Percentiles rank a stretch among this genome's conserved stretches.
phyloP scores from a whole-genome alignment of 1,140 invertebrate species.

The Drosophila sulfurigaster region DNA sequence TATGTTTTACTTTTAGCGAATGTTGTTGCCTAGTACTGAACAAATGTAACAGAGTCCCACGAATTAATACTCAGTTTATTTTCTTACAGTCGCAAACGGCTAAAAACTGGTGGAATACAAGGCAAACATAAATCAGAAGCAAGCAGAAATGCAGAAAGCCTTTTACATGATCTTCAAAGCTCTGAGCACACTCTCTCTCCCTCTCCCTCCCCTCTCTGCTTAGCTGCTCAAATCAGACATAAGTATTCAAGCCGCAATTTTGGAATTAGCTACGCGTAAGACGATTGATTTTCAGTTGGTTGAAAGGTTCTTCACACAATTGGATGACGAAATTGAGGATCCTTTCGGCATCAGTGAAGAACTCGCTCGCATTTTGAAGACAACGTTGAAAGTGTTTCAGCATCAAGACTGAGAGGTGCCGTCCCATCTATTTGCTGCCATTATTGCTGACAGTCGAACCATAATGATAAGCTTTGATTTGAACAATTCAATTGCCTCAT shows the following conservation, averaged over 20 bases:
- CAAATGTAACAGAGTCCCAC: too few species aligned
- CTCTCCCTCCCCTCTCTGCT: too few species aligned
- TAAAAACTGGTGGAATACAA: too few species aligned
- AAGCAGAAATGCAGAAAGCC: too few species aligned
- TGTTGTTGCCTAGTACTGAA: too few species aligned
- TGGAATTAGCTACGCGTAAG: constrained; percentile 14
- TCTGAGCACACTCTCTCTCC: too few species aligned
- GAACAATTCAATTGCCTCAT: constrained; percentile 13
- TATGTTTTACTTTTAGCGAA: too few species aligned
- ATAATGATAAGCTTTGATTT: constrained; percentile 50
- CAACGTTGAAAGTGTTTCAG: background rate
- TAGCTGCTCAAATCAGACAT: constrained; percentile 16
- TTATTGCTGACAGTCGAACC: constrained; percentile 55
- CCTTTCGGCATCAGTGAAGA: background rate
- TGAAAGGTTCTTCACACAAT: constrained; percentile 61
- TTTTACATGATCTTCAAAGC: too few species aligned
- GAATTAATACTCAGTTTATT: too few species aligned
- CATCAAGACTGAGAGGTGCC: background rate
- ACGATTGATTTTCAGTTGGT: constrained; percentile 30
- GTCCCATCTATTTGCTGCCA: constrained; percentile 44
- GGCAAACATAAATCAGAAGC: too few species aligned
- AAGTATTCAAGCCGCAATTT: constrained; percentile 51
- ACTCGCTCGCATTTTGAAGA: constrained; percentile 20
- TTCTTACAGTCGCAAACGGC: too few species aligned
- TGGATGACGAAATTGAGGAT: constrained; percentile 30